phyloP scores from a whole-genome alignment of 2,797 vertebrate species.

The Acropternis orthonyx region DNA sequence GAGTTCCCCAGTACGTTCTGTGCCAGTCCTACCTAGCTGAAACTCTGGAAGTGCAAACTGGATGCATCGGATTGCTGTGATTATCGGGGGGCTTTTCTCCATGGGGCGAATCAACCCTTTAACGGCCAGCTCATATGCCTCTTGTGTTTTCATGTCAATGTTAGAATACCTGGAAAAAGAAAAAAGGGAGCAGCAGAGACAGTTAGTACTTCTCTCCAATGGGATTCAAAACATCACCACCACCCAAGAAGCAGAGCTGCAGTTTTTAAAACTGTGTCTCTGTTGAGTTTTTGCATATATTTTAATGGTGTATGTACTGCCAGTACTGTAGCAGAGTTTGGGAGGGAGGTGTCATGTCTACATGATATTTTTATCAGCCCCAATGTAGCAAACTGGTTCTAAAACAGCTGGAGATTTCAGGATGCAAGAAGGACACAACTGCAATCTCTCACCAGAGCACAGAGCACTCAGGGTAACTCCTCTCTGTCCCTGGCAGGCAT shows the following conservation, averaged over 20 bases:
- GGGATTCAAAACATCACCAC: not conserved
- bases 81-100: conserved; percentile 84
- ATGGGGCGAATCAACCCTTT: conserved; percentile 85
- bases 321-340: not conserved
- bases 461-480: not conserved
- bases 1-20: not conserved
- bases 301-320: not conserved
- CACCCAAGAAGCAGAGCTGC: not conserved
- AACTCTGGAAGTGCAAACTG: conserved; percentile 86
- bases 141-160: conserved; percentile 87
- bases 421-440: not conserved
- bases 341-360: not conserved
- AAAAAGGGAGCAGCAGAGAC: not conserved
- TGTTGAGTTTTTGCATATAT: not conserved
- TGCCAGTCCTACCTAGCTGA: conserved; percentile 82
- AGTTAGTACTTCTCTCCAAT: not conserved
- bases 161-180: conserved; percentile 82
- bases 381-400: not conserved
- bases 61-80: conserved; percentile 85
- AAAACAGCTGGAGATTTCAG: not conserved
- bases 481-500: not conserved
- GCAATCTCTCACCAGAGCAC: not conserved
- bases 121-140: conserved; percentile 91
- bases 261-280: not conserved
- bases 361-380: not conserved